Base-by-base conservation (phyloP, 2,888 invertebrate genomes). In the Coenonympha arcania region DNA sequence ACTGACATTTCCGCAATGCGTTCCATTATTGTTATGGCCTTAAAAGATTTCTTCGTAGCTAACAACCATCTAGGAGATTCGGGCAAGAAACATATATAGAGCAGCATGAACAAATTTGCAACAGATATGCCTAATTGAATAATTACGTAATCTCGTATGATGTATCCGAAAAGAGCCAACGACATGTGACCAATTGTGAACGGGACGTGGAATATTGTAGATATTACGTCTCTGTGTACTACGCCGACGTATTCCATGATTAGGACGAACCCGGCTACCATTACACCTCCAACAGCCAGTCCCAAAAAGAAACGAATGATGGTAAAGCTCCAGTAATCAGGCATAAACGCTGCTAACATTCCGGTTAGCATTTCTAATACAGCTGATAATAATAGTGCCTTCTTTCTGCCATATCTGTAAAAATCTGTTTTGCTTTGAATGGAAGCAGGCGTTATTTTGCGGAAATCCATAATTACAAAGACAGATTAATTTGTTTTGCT, bases 61-160 rank as follows among this genome's bases (percentile, higher is more conserved):
- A 93, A 76, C 13, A 94, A 80, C 93, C 94, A 94, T 60, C 93
- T 87, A 0, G 94, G 93, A 0, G 93, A 91, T 79, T 94, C 94
- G 3, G 93, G 93, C 36, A 94, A 75, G 31, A 92, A 60, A 86
- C 91, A 92, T 64, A 90, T 90, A 61, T 92, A 92, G 1, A 86
- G 70, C 20, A 92, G 76, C 37, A 92, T 76, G 40, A 92, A 58
- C 15, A 87, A 63, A 30, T 85, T 87, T 0, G 84, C 79, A 4
- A 89, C 63, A 0, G 91, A 90, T 60, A 91, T 87, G 5, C 87
- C 82, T 40, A 92, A 74, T 69, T 92, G 91, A 45, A 90, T 88
- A 66, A 87, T 81, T 33, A 86, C 83, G 88, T 91, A 92, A 55
- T 90, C 88, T 37, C 91, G 87, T 41, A 91, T 85, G 30, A 79